Evolutionary conservation across 2,888 invertebrate genomes (phyloP), one percentile per base, ranked within the genome.

Genomic region (Caenorhabditis sulstoni): DNA sequence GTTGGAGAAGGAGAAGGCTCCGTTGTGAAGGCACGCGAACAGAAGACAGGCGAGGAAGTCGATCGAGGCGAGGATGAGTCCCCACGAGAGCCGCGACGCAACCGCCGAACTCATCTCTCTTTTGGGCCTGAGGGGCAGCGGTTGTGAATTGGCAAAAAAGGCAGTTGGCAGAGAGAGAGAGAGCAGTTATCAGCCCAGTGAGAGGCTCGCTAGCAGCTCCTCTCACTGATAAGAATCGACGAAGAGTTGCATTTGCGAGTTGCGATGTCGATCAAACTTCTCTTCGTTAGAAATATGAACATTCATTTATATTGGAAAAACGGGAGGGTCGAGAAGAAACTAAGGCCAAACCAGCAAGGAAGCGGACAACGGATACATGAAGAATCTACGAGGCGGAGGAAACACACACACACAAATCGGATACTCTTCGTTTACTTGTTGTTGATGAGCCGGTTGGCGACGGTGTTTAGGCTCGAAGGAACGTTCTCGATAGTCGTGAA

Each of bases 381-480:
- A 41, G 57, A 18, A 14, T 29, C 29, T 29, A 29, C 29, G 29
- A 29, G 29, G 29, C 3, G 29, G 29, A 7, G 29, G 29, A n/a
- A 29, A 29, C 29, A 29, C 29, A 29, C 29, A 29, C 29, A 29
- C 29, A 29, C 29, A 7, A 7, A 29, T 29, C 29, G 29, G 29
- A 29, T 29, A 29, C 7, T 29, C 29, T 29, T 29, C 29, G 29
- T 64, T 53, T 78, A 81, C 50, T 83, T 86, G 74, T 86, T 86
- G 68, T 84, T 84, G 79, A 86, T 86, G 35, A 86, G 59, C 58
- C 83, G 77, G 58, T 87, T 87, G 37, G 86, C 85, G 18, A 84
- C 86, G 20, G 84, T 84, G 81, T 85, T 84, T 71, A 87, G 44
- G 50, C 83, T 82, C 9, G 86, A 79, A n/a, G 87, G 87, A 12